phyloP scores from a whole-genome alignment of 2,888 invertebrate genomes.

The Drosophila prostipennis region DNA sequence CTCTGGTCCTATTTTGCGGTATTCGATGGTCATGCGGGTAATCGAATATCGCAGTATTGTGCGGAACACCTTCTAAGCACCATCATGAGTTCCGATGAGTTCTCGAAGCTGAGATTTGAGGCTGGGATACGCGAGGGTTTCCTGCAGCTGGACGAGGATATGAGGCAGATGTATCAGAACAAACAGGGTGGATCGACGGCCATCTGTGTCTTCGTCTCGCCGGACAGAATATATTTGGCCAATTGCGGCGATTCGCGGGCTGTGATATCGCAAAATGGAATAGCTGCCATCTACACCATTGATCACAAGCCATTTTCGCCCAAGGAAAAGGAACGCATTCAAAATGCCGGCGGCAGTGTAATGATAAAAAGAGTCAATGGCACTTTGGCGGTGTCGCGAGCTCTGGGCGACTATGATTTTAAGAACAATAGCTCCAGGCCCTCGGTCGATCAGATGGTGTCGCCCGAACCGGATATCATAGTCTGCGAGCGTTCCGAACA shows the following conservation, averaged over 20 bases:
- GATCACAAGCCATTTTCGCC: constrained; percentile 97
- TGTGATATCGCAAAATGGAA: constrained; percentile 92
- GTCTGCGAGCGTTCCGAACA: constrained; percentile 89
- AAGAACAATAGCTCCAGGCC: constrained; percentile 90
- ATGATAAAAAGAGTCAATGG: constrained; percentile 99
- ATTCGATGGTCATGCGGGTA: constrained; percentile 99
- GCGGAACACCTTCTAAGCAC: constrained; percentile 93
- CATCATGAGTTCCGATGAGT: constrained; percentile 93
- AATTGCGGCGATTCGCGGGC: constrained; percentile 98
- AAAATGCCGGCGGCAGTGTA: constrained; percentile 97
- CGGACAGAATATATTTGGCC: constrained; percentile 91
- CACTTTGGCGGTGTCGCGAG: constrained; percentile 95
- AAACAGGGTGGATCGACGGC: constrained; percentile 99
- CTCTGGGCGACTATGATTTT: constrained; percentile 97
- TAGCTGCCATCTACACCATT: constrained; percentile 93
- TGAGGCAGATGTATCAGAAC: constrained; percentile 91
- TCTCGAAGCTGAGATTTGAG: constrained; percentile 90
- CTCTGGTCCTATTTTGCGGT: constrained; percentile 99
- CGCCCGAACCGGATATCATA: constrained; percentile 98
- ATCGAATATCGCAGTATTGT: constrained; percentile 94
- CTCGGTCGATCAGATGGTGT: constrained; percentile 98
- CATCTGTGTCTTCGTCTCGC: constrained; percentile 96
- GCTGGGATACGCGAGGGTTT: constrained; percentile 90
- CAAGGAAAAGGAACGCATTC: constrained; percentile 95
- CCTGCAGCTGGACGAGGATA: constrained; percentile 89